These are phyloP conservation scores for Pseudococcus jackbeardsleyi DNA, from an alignment of 2,888 invertebrate species.

Conservation along the genomic window DNA sequence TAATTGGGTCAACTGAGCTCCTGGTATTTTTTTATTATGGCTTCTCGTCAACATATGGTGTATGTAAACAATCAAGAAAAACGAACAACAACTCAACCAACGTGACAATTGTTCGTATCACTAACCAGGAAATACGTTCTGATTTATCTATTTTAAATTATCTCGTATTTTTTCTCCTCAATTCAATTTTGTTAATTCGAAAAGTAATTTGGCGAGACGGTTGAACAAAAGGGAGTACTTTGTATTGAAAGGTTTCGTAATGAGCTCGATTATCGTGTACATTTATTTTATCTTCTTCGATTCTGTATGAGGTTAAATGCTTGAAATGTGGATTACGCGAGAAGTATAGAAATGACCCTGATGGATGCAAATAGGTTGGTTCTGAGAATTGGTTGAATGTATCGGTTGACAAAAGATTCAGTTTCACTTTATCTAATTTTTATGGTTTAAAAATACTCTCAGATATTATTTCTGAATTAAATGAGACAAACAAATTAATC, in stretches of 20 bases:
- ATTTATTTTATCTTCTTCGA: neutral
- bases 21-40: neutral
- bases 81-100: neutral
- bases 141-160: slow-evolving; percentile 16
- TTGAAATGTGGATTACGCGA: neutral
- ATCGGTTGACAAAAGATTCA: neutral
- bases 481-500: slow-evolving; percentile 1
- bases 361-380: neutral
- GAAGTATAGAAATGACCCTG: neutral
- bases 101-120: neutral
- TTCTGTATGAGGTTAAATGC: neutral
- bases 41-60: slow-evolving; percentile 1
- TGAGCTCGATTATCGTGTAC: slow-evolving; percentile 7
- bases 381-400: neutral
- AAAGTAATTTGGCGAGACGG: neutral
- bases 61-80: slow-evolving; percentile 2
- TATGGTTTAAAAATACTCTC: too few species aligned
- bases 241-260: slow-evolving; percentile 39
- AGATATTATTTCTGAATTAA: neutral
- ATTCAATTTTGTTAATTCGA: neutral
- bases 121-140: neutral
- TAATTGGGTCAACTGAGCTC: neutral
- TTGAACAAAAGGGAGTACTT: slow-evolving; percentile 11
- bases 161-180: neutral
- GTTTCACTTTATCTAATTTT: neutral